Conservation (phyloP, 2,113 vertebrate genomes). For the Nymphicus hollandicus region DNA sequence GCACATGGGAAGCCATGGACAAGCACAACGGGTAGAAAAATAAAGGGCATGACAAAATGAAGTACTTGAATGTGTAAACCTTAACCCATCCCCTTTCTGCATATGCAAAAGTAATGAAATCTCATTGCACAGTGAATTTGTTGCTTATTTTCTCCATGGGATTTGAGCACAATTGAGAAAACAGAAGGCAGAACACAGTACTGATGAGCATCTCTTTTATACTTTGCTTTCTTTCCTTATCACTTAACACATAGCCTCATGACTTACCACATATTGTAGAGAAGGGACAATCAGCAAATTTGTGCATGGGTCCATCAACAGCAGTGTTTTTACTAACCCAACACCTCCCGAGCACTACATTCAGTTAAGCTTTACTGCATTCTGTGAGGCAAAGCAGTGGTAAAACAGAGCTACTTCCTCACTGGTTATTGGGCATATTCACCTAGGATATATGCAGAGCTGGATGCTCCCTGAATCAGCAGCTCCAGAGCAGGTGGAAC, state of each 20-base stretch:
- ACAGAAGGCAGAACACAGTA: not conserved
- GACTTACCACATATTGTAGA: not conserved
- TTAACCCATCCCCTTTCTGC: not conserved
- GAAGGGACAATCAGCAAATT: not conserved
- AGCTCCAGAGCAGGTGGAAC: not conserved
- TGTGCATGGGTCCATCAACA: fast-evolving
- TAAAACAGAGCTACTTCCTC: not conserved
- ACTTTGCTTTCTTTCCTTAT: not conserved
- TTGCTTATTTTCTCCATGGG: not conserved
- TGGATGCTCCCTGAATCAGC: not conserved
- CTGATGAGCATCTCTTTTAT: not conserved
- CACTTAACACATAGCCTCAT: not conserved
- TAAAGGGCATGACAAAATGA: not conserved
- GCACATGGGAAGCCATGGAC: not conserved
- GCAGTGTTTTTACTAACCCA: not conserved
- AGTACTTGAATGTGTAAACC: not conserved
- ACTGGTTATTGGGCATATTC: too few species aligned
- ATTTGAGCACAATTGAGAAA: not conserved
- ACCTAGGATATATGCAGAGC: not conserved
- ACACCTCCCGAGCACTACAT: not conserved
- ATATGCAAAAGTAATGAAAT: not conserved
- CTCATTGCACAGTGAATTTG: not conserved
- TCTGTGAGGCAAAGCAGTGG: not conserved
- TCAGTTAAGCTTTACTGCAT: not conserved
- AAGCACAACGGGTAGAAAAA: not conserved